Conservation (phyloP, 92 coral and sea anemone genomes). For the Siderastrea radians region DNA sequence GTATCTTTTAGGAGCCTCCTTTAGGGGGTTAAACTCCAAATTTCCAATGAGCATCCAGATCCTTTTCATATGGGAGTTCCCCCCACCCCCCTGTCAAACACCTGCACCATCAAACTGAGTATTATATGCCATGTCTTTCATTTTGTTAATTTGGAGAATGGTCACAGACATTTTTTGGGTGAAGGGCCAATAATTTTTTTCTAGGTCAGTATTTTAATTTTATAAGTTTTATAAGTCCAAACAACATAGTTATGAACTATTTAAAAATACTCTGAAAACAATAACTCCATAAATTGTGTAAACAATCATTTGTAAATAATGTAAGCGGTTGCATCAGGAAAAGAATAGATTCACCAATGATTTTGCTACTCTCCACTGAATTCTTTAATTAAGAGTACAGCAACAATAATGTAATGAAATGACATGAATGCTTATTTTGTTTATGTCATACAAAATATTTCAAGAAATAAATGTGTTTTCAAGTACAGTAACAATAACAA, state of each 20-base stretch:
- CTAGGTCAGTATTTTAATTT: constrained; percentile 23
- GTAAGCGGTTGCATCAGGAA: constrained; percentile 40
- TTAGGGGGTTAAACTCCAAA: no score
- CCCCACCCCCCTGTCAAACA: no score
- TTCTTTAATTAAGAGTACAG: constrained; percentile 41
- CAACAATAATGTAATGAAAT: constrained; percentile 37
- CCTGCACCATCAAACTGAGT: constrained; percentile 1
- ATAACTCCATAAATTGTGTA: constrained; percentile 34
- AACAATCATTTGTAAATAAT: constrained; percentile 40
- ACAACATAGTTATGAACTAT: constrained; percentile 25
- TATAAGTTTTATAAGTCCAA: constrained; percentile 23
- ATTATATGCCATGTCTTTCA: not conserved
- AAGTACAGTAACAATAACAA: no score
- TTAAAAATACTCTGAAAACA: constrained; percentile 17
- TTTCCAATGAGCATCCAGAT: no score
- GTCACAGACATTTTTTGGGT: constrained; percentile 32
- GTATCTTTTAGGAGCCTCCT: no score
- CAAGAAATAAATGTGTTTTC: no score
- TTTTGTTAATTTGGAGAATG: constrained; percentile 40
- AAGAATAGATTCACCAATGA: constrained; percentile 29
- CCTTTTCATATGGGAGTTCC: no score
- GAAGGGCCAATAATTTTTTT: constrained; percentile 11
- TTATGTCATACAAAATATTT: constrained; percentile 24
- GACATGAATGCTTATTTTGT: constrained; percentile 37
- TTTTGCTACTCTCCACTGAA: constrained; percentile 35